These are phyloP conservation scores for Argya squamiceps DNA, from an alignment of 2,797 vertebrate genomes.

Conservation along the genomic window DNA sequence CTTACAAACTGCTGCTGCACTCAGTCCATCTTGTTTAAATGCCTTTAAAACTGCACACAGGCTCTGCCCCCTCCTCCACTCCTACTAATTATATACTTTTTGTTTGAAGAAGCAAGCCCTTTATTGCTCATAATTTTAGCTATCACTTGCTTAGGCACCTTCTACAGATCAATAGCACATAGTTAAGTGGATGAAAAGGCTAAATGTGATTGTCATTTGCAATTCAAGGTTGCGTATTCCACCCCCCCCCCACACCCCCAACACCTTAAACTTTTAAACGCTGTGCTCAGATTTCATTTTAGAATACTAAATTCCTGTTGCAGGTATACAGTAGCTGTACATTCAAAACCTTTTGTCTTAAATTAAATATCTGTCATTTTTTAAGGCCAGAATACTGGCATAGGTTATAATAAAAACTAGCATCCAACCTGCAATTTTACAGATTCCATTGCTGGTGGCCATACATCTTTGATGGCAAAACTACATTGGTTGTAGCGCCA, in stretches of 20 bases:
- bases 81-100: constrained; percentile 70
- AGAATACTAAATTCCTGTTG: constrained; percentile 58
- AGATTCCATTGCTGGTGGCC: constrained; percentile 72
- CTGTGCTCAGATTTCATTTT: constrained; percentile 38
- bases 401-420: constrained; percentile 69
- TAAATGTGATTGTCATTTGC: constrained; percentile 74
- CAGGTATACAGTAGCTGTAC: constrained; percentile 35
- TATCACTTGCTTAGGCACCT: constrained; percentile 71
- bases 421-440: constrained; percentile 65
- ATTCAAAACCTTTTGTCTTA: constrained; percentile 56
- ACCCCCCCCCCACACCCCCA: accelerated
- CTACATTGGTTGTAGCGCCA: constrained; percentile 73
- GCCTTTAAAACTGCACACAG: constrained; percentile 46
- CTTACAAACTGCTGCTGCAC: constrained; percentile 20
- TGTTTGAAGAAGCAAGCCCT: constrained; percentile 71
- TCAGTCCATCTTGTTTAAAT: constrained; percentile 60
- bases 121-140: constrained; percentile 75
- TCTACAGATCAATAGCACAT: constrained; percentile 71
- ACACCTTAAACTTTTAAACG: constrained; percentile 21
- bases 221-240: constrained; percentile 59
- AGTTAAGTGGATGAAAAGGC: constrained; percentile 77
- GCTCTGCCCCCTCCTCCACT: constrained; percentile 35
- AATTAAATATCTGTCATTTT: constrained; percentile 73
- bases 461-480: constrained; percentile 78
- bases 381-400: constrained; percentile 59